These are phyloP conservation scores for Tangara arthus DNA, from an alignment of 2,797 vertebrate genomes.

Conservation along the genomic window DNA sequence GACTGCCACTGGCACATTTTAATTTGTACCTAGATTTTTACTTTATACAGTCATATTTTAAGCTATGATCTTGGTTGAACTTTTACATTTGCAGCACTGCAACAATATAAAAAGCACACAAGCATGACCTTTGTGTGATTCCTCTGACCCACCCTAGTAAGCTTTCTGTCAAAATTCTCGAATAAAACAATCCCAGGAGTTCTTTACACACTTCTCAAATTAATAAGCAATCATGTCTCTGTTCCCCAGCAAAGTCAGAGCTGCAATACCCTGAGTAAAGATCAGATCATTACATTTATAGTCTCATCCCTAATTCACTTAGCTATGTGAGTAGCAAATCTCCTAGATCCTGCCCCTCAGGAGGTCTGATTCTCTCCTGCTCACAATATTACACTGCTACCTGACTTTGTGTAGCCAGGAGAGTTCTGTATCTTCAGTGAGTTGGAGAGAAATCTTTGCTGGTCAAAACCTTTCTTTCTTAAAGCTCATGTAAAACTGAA, in stretches of 20 bases:
- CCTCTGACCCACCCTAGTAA: neutral
- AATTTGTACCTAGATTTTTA: neutral
- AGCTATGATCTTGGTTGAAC: neutral
- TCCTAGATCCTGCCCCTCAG: neutral
- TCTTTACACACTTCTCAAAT: neutral
- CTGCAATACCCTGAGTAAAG: neutral
- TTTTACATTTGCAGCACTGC: neutral
- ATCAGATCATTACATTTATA: neutral
- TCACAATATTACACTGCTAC: neutral
- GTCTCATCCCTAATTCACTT: neutral
- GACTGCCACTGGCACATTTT: neutral
- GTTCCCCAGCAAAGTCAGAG: neutral
- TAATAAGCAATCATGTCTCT: neutral
- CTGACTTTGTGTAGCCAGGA: neutral
- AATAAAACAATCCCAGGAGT: neutral
- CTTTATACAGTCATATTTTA: neutral
- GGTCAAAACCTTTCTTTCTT: neutral
- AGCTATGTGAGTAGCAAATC: neutral
- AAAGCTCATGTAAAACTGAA: neutral
- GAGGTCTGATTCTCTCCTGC: neutral
- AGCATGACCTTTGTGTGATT: neutral
- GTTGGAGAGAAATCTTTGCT: neutral
- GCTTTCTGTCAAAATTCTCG: neutral
- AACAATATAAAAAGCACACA: neutral
- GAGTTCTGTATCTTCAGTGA: neutral